phyloP scores from a whole-genome alignment of 1,140 invertebrate genomes.

The Araneus ventricosus region DNA sequence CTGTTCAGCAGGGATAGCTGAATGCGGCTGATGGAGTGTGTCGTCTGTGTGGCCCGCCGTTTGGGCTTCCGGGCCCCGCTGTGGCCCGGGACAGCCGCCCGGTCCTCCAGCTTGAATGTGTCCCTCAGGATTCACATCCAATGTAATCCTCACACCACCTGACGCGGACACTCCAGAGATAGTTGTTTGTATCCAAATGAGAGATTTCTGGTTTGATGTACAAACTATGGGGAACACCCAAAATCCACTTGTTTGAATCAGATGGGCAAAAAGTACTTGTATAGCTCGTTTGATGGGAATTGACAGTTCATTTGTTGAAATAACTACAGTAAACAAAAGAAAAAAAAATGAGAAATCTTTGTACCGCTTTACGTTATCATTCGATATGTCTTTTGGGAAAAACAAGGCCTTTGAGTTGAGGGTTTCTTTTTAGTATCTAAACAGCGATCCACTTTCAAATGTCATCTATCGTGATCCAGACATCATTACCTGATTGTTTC shows the following conservation, averaged over 20 bases:
- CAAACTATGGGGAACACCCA: not conserved
- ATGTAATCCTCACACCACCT: not conserved
- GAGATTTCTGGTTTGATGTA: not conserved
- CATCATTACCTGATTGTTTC: too few species aligned
- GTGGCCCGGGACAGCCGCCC: not conserved
- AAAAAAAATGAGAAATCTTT: too few species aligned
- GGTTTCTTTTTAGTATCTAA: too few species aligned
- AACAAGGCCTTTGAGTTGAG: too few species aligned
- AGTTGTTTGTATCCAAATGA: not conserved
- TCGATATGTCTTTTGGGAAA: too few species aligned
- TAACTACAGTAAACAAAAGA: too few species aligned
- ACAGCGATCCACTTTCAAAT: too few species aligned
- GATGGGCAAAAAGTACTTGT: not conserved
- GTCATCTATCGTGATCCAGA: too few species aligned
- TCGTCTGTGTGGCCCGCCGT: not conserved
- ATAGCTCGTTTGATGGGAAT: not conserved
- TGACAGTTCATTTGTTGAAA: not conserved
- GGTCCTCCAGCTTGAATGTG: not conserved
- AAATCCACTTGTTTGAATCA: not conserved
- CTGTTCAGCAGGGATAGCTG: slow-evolving; percentile 77
- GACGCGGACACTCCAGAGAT: not conserved
- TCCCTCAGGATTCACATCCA: not conserved
- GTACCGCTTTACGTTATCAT: too few species aligned
- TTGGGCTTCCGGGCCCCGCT: not conserved
- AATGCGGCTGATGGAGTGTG: slow-evolving; percentile 73